Conservation (phyloP, 2,888 invertebrate genomes). For the Tryphoninae sp. region DNA sequence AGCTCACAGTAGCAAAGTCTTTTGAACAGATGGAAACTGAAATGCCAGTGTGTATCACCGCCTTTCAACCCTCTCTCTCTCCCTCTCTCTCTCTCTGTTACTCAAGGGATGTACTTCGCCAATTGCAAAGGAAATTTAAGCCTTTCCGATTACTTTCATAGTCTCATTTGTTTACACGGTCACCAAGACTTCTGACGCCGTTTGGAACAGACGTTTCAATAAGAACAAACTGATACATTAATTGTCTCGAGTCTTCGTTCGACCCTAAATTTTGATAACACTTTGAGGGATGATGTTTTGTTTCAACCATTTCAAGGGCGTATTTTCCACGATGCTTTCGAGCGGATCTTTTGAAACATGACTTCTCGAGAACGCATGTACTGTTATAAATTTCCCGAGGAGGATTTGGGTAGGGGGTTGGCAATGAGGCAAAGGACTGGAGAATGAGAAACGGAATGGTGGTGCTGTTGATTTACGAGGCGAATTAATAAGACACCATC, state of each 20-base stretch:
- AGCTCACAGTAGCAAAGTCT: slow-evolving; percentile 5
- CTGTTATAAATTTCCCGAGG: background rate
- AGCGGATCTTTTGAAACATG: no score
- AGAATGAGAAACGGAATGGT: slow-evolving; percentile 31
- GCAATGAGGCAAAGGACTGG: background rate
- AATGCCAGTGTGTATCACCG: background rate
- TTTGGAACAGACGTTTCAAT: no score
- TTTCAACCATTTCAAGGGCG: no score
- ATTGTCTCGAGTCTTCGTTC: no score
- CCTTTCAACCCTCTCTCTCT: background rate
- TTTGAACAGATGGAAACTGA: slow-evolving; percentile 5
- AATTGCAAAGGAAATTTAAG: background rate
- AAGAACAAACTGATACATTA: no score
- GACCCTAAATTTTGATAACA: no score
- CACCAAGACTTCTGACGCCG: background rate
- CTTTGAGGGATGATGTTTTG: no score
- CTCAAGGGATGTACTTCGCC: background rate
- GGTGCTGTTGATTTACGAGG: slow-evolving; percentile 49
- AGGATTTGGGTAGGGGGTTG: background rate
- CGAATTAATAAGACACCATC: slow-evolving; percentile 55
- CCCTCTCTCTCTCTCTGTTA: background rate
- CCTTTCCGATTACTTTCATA: background rate
- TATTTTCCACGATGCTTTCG: no score
- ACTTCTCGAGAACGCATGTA: background rate
- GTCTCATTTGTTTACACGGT: background rate